These are phyloP conservation scores for Eublepharis macularius DNA, from an alignment of 2,113 vertebrate genomes.

Conservation along the genomic window DNA sequence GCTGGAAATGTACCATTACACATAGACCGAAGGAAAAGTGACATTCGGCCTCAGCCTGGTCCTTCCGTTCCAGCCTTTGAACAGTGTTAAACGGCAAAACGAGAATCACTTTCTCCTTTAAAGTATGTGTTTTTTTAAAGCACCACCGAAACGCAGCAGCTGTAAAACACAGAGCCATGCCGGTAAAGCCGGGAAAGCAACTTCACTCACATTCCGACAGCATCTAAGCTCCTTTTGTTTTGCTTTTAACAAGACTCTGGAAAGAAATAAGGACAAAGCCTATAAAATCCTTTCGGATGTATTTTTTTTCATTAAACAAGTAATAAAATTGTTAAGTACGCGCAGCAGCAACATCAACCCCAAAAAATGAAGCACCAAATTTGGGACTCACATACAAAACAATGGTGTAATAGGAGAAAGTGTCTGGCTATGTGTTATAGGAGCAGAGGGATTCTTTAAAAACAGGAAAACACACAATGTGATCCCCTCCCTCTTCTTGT, in stretches of 20 bases:
- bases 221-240: neutral
- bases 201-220: neutral
- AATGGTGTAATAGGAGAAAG: slow-evolving; percentile 13
- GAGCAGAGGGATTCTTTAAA: slow-evolving; percentile 12
- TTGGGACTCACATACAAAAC: slow-evolving; percentile 9
- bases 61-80: neutral
- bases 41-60: neutral
- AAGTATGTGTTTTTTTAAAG: neutral
- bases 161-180: neutral
- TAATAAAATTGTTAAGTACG: slow-evolving; percentile 6
- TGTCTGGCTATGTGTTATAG: slow-evolving; percentile 18
- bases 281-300: slow-evolving; percentile 9
- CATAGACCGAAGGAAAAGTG: neutral
- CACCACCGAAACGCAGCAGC: neutral
- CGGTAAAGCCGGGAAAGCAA: neutral
- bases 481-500: neutral
- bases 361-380: neutral
- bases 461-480: neutral
- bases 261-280: slow-evolving; percentile 6
- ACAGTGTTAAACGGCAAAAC: neutral
- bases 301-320: slow-evolving; percentile 8
- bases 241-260: slow-evolving; percentile 6
- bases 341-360: neutral
- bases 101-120: neutral
- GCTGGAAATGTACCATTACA: neutral